phyloP scores from a whole-genome alignment of 2,888 invertebrate species.

The Drosophila picticornis region DNA sequence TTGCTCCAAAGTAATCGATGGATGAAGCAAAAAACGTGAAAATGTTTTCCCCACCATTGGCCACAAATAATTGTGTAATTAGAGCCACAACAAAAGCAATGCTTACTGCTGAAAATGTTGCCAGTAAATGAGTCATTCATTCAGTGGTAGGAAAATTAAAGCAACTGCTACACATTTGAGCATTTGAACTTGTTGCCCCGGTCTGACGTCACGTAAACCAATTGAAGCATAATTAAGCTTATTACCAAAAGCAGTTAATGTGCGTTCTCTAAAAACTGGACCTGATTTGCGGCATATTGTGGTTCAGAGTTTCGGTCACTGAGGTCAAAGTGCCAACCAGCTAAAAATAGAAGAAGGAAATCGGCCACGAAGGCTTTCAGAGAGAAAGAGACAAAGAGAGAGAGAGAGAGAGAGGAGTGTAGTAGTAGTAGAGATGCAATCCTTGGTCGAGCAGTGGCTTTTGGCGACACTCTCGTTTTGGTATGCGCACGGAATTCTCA shows the following conservation, averaged over 20 bases:
- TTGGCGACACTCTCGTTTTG: conserved; percentile 66
- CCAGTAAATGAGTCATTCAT: conserved; percentile 41
- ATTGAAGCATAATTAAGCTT: conserved; percentile 83
- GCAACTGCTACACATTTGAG: conserved; percentile 36
- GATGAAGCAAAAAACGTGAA: neutral
- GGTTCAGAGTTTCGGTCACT: conserved; percentile 44
- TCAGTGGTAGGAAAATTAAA: conserved; percentile 17
- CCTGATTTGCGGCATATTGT: conserved; percentile 49
- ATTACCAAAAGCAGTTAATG: conserved; percentile 75
- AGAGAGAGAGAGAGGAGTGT: neutral
- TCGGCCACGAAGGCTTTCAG: conserved; percentile 5
- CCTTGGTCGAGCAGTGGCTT: conserved; percentile 36
- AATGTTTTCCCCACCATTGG: neutral
- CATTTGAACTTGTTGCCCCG: conserved; percentile 40
- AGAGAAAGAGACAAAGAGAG: neutral
- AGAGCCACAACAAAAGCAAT: conserved; percentile 7
- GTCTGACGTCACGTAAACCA: conserved; percentile 70
- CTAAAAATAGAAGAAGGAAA: conserved; percentile 21
- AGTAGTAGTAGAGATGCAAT: conserved; percentile 23
- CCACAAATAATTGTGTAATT: conserved; percentile 29
- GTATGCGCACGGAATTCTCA: conserved; percentile 81
- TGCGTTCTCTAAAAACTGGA: conserved; percentile 47
- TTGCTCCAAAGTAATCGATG: neutral
- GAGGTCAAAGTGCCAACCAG: conserved; percentile 36
- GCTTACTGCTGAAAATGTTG: conserved; percentile 11